Evolutionary conservation across 2,797 vertebrate genomes (phyloP), one percentile per base, ranked within the genome.

Genomic region (Pangasius mekongensis): DNA sequence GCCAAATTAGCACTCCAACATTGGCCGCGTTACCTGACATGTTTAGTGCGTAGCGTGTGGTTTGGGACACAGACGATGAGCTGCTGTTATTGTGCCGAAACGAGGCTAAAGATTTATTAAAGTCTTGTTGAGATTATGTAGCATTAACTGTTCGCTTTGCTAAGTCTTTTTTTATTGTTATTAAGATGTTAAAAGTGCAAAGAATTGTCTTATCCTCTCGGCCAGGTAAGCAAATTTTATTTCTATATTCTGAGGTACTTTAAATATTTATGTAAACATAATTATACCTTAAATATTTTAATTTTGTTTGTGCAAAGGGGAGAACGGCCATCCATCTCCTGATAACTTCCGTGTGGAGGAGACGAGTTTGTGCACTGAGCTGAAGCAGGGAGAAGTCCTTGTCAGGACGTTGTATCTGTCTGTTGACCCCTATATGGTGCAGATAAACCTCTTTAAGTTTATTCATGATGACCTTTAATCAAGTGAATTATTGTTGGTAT

Each of bases 381-480:
- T 98, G 84, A 92, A 91, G 52, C 94, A 93, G 0, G 98, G 97
- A 49, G 95, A 99, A 85, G 97, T 97, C 49, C 93, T 94, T 62
- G 96, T 97, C 88, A 95, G 94, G 94, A 99, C 98, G 14, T 93
- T 97, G 52, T 98, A 96, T 93, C 97, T 99, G 11, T 99, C 98
- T 83, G 98, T 99, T 90, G 98, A 99, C 92, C 98, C 98, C n/a
- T 99, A 99, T 92, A 99, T 99, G 98, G 98, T 99, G 95, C 90
- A 86, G 3, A 89, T 27, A 7, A 24, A 18, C 52, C n/a, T 9
- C 16, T 60, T 47, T 1, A 39, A 22, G 7, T 30, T 49, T 66
- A 84, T 66, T 60, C 5, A 83, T 33, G 33, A 69, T 30, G 0
- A 62, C 11, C 16, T n/a, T 43, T 39, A 47, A 83, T n/a, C 60